Evolutionary conservation across 2,113 vertebrate species (phyloP), one percentile per base, ranked within the genome.

Genomic region (Excalfactoria chinensis): DNA sequence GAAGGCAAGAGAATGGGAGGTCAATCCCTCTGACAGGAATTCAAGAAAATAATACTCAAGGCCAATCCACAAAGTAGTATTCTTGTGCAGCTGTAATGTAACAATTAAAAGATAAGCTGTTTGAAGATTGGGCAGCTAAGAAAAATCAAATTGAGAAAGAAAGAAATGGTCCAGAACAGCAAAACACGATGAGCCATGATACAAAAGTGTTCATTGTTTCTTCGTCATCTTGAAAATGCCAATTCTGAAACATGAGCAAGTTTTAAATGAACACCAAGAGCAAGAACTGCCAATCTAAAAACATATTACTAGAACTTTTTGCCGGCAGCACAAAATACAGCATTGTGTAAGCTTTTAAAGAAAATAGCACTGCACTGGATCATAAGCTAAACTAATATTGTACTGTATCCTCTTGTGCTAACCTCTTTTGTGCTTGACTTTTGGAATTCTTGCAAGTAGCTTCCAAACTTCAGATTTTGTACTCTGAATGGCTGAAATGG

Each of bases 231-330:
- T 81, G 62, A 91, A 81, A 75, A 63, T 81, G 48, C 83, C 70
- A 91, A 58, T 71, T 63, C 44, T 84, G 74, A 88, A 89, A 58
- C 32, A 71, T 56, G 19, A 91, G 35, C 2, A 59, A 49, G 16
- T 94, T 95, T 89, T 87, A 84, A 82, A 73, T 41, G 43, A 90
- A 40, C 55, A 87, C 41, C 34, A 84, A 79, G 89, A 90, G 34
- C 63, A 84, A 91, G 78, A 88, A n/a, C 32, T 73, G 63, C 75
- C 59, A 37, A 78, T 90, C 70, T 73, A 83, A 90, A 94, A 68
- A 9, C 6, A 21, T 69, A 22, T 73, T 76, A 58, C 46, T 67
- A 64, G 75, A 91, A 28, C 13, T 34, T 26, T 90, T 90, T 88
- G 37, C 64, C 82, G 48, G 19, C 40, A 94, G 30, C n/a, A 48